phyloP scores from a whole-genome alignment of 2,888 invertebrate genomes.

The Phengaris arion region DNA sequence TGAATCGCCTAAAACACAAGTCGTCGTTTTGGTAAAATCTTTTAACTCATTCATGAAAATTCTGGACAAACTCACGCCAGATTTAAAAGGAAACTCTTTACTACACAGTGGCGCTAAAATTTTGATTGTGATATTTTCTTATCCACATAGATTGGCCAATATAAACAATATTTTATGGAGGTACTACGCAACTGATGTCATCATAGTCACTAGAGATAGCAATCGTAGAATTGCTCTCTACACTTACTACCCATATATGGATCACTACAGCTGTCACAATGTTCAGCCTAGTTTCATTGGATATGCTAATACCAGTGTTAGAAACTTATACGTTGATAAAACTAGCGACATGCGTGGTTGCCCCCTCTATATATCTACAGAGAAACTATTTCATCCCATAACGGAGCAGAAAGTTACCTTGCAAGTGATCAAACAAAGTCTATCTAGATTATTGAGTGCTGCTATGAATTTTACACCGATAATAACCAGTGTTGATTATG shows the following conservation, averaged over 20 bases:
- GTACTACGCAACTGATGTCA: constrained; percentile 52
- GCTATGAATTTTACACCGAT: constrained; percentile 62
- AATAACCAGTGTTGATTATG: constrained; percentile 53
- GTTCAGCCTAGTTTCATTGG: constrained; percentile 51
- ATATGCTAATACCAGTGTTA: constrained; percentile 44
- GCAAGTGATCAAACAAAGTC: constrained; percentile 55
- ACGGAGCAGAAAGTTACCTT: constrained; percentile 55
- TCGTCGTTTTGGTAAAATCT: constrained; percentile 54
- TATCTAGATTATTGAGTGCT: constrained; percentile 52
- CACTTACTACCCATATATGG: constrained; percentile 58
- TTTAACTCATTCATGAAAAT: constrained; percentile 53
- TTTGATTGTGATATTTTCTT: constrained; percentile 51
- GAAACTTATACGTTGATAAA: constrained; percentile 54
- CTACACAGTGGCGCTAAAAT: constrained; percentile 54
- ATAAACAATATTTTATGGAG: constrained; percentile 56
- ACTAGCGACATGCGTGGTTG: constrained; percentile 60
- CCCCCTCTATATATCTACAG: constrained; percentile 61
- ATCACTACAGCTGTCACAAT: constrained; percentile 54
- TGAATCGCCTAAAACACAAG: constrained; percentile 49
- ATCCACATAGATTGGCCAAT: constrained; percentile 48
- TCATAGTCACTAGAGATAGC: constrained; percentile 47
- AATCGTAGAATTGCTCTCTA: constrained; percentile 47
- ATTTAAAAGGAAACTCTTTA: constrained; percentile 55
- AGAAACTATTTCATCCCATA: constrained; percentile 54
- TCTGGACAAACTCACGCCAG: constrained; percentile 51